Evolutionary conservation across 1,140 invertebrate species (phyloP), one percentile per base, ranked within the genome.

Genomic region (Archivesica marissinica): DNA sequence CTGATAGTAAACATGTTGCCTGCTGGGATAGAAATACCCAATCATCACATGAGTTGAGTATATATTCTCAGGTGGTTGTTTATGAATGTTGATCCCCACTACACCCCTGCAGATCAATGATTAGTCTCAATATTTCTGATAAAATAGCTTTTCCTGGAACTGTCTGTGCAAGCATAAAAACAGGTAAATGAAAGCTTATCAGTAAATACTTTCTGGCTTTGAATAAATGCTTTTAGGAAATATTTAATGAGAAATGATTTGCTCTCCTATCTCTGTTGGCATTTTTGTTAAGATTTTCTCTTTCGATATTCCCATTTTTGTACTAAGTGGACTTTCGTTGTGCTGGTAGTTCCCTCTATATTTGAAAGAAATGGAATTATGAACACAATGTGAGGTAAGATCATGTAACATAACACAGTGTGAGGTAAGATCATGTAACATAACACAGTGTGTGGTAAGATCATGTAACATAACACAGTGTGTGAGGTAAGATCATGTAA

Each of bases 151-250:
- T 23, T 23, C 59, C 1, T 25, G 30, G 30, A 64, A 64, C 33
- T 64, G 2, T 64, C 20, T 25, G 1, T 35, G 59, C n/a, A n/a
- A n/a, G n/a, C n/a, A 35, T 64, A 28, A 13, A 30, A 64, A 35
- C 59, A 64, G 59, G 59, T 64, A 64, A n/a, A n/a, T n/a, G n/a
- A n/a, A 33, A 33, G 59, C 59, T 64, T 64, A 64, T 64, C 59
- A 35, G 59, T 64, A 64, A 28, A 64, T 35, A 33, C 28, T 35
- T 64, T 64, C 38, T 35, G 33, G 59, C 20, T 64, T 64, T 64
- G 30, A 64, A 64, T 64, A 35, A 64, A 64, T 64, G 30, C 38
- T 64, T 17, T 28, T 28, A 28, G 54, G 23, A n/a, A n/a, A n/a
- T n/a, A n/a, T n/a, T n/a, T n/a, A n/a, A n/a, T n/a, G n/a, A n/a